These are phyloP conservation scores for Jaculus jaculus DNA, from an alignment of 2,113 vertebrate genomes.

Conservation along the genomic window DNA sequence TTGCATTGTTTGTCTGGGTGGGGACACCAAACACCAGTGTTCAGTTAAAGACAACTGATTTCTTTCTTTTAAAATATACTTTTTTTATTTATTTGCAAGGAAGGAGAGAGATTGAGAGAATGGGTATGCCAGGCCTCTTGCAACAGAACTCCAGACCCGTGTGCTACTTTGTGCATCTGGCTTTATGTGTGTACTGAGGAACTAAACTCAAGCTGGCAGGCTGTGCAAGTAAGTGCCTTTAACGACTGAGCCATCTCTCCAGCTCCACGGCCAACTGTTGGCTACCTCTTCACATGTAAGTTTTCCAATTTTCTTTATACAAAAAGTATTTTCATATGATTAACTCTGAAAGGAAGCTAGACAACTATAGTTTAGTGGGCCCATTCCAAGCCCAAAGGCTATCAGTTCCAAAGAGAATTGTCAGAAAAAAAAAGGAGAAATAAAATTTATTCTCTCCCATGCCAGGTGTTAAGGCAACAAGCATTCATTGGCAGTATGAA, in stretches of 20 bases:
- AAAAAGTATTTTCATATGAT: neutral
- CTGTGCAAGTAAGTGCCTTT: too few species aligned
- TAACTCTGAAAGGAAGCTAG: neutral
- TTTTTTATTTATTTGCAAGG: too few species aligned
- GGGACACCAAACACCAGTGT: neutral
- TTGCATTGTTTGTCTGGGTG: neutral
- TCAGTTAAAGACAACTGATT: too few species aligned
- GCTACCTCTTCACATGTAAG: neutral
- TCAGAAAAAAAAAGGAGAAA: neutral
- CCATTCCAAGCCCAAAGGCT: neutral
- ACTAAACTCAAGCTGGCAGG: too few species aligned
- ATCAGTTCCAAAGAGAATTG: neutral
- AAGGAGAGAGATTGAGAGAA: too few species aligned
- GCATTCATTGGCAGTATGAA: neutral
- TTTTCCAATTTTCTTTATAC: neutral
- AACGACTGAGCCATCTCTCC: too few species aligned
- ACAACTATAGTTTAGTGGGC: neutral
- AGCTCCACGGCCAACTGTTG: constrained; percentile 25
- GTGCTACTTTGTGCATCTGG: too few species aligned
- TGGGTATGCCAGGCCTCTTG: too few species aligned
- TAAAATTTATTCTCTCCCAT: neutral
- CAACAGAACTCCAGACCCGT: too few species aligned
- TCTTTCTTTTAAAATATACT: too few species aligned
- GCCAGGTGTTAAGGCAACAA: neutral
- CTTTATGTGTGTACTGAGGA: too few species aligned